phyloP scores from a whole-genome alignment of 2,113 vertebrate species.

The Micronycteris hirsuta region DNA sequence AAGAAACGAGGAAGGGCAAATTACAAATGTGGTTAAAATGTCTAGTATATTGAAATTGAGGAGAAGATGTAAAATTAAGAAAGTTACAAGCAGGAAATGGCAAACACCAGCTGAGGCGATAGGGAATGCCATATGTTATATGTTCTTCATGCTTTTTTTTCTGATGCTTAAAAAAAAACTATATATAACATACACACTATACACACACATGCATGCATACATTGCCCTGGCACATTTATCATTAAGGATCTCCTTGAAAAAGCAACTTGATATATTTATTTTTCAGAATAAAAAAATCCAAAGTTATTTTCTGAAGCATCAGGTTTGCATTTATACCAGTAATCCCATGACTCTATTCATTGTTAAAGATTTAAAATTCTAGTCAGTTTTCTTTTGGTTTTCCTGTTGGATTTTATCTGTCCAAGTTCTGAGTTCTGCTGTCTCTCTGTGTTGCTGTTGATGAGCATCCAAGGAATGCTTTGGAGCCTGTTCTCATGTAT shows the following conservation, averaged over 20 bases:
- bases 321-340: conserved; percentile 68
- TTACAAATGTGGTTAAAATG: conserved; percentile 68
- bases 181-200: conserved; percentile 70
- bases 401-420: conserved; percentile 69
- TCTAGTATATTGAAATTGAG: conserved; percentile 70
- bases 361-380: conserved; percentile 72
- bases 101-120: conserved; percentile 79
- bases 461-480: conserved; percentile 53
- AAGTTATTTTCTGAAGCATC: conserved; percentile 72
- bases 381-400: conserved; percentile 69
- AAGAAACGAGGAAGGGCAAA: conserved; percentile 41
- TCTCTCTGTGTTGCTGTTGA: conserved; percentile 71
- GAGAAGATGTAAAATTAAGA: conserved; percentile 73
- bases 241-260: conserved; percentile 76
- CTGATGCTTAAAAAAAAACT: conserved; percentile 67
- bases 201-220: conserved; percentile 51
- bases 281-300: conserved; percentile 70
- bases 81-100: conserved; percentile 78
- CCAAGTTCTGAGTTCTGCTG: conserved; percentile 70
- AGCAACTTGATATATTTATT: conserved; percentile 74
- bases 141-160: conserved; percentile 71
- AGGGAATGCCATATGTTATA: conserved; percentile 79
- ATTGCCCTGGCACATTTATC: conserved; percentile 74
- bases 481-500: conserved; percentile 70
- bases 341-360: conserved; percentile 61